Evolutionary conservation across 2,888 invertebrate genomes (phyloP).

Genomic region (Heliconius sara): DNA sequence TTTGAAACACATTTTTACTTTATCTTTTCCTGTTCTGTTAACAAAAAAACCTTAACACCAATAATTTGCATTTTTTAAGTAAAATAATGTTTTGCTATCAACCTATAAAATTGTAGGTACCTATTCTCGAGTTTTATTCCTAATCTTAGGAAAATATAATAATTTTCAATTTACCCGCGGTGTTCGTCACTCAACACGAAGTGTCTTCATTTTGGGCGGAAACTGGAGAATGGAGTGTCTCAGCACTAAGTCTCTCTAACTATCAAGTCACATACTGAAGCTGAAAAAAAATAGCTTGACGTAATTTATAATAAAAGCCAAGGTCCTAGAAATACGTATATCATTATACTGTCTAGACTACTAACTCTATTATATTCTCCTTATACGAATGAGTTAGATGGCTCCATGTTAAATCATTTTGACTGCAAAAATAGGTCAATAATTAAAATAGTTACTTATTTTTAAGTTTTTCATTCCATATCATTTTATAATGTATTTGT

Average conservation of each 20-base stretch:
- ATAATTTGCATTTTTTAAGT: neutral
- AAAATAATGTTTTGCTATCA: neutral
- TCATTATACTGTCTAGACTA: constrained; percentile 13
- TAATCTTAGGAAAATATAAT: neutral
- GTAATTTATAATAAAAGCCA: neutral
- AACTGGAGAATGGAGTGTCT: neutral
- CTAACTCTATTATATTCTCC: constrained; percentile 2
- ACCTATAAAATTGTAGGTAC: too few relatives aligned
- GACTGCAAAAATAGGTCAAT: neutral
- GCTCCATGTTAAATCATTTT: neutral
- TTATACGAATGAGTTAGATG: neutral
- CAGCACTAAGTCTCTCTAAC: neutral
- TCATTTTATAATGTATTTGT: too few relatives aligned
- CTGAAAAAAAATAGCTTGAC: neutral
- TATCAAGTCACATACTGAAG: neutral
- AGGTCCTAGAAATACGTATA: neutral
- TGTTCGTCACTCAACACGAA: neutral
- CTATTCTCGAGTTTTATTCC: neutral
- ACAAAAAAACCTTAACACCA: neutral
- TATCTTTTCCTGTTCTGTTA: constrained; percentile 12
- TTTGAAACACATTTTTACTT: constrained; percentile 1
- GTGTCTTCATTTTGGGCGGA: neutral
- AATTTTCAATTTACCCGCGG: neutral
- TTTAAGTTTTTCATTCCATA: too few relatives aligned
- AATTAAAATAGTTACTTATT: neutral